phyloP scores from a whole-genome alignment of 2,888 invertebrate species.

The Deilephila porcellus region DNA sequence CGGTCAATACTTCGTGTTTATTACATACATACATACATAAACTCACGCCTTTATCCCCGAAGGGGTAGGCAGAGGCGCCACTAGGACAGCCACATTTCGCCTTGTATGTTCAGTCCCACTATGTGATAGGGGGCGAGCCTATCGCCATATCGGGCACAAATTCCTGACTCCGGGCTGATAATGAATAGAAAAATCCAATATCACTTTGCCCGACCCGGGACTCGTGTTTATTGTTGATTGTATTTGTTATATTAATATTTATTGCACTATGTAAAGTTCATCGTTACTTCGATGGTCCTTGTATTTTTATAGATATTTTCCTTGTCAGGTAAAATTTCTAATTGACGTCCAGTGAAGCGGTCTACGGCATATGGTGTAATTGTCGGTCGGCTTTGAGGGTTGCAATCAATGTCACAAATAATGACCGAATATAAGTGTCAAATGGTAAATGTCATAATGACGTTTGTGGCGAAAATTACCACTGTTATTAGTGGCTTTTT shows the following conservation, averaged over 20 bases:
- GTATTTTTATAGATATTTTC: neutral
- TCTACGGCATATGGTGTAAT: conserved; percentile 68
- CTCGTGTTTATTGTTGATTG: neutral
- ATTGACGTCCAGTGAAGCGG: neutral
- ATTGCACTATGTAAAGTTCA: too few species aligned
- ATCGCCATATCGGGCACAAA: too few species aligned
- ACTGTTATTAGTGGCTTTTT: neutral
- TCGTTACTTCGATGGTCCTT: neutral
- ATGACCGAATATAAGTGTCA: conserved; percentile 8
- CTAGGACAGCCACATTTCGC: too few species aligned
- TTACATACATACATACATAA: too few species aligned
- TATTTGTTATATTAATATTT: neutral
- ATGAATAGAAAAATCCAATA: too few species aligned
- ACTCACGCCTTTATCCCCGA: too few species aligned
- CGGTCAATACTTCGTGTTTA: neutral
- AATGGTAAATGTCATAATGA: conserved; percentile 4
- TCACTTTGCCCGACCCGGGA: too few species aligned
- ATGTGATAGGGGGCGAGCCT: too few species aligned
- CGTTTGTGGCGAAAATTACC: neutral
- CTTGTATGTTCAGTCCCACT: too few species aligned
- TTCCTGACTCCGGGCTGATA: too few species aligned
- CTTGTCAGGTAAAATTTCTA: conserved; percentile 8
- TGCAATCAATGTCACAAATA: conserved; percentile 24
- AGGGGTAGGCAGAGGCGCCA: too few species aligned
- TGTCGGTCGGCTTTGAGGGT: conserved; percentile 44